A percentile compares a stretch with the other conserved stretches of the same genome.
phyloP scores from a whole-genome alignment of 2,113 vertebrate species.

The Herpailurus yagouaroundi region DNA sequence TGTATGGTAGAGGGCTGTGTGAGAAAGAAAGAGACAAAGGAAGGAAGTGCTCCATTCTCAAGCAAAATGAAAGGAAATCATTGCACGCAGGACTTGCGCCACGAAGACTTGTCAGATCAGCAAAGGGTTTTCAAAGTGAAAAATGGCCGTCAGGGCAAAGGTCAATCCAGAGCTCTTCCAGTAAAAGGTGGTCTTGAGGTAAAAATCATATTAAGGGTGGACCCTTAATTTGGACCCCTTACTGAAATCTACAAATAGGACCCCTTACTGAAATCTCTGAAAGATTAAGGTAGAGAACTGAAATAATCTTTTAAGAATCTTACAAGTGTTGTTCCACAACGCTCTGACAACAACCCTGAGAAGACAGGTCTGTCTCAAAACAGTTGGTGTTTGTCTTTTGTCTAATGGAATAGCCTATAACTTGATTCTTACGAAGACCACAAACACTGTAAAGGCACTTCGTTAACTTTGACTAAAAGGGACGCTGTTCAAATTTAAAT shows the following conservation, averaged over 20 bases:
- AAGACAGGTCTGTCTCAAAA: not conserved
- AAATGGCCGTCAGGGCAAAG: not conserved
- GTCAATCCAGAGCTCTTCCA: not conserved
- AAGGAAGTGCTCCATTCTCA: not conserved
- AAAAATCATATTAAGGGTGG: not conserved
- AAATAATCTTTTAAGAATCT: not conserved
- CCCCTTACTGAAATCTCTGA: not conserved
- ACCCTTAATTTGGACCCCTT: not conserved
- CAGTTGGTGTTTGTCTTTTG: not conserved
- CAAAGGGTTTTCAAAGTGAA: not conserved
- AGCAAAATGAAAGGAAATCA: not conserved
- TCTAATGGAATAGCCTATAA: not conserved
- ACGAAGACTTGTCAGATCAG: not conserved
- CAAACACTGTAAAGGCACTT: not conserved
- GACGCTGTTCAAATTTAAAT: not conserved
- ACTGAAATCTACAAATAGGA: not conserved
- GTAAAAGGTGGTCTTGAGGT: not conserved
- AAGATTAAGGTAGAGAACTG: not conserved
- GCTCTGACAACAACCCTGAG: not conserved
- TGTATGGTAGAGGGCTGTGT: not conserved
- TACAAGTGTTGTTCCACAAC: not conserved
- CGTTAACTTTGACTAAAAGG: not conserved
- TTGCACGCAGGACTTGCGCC: not conserved
- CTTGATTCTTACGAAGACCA: not conserved
- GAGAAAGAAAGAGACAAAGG: not conserved